Evolutionary conservation across 1,140 invertebrate genomes (phyloP).

Genomic region (Aphis gossypii): DNA sequence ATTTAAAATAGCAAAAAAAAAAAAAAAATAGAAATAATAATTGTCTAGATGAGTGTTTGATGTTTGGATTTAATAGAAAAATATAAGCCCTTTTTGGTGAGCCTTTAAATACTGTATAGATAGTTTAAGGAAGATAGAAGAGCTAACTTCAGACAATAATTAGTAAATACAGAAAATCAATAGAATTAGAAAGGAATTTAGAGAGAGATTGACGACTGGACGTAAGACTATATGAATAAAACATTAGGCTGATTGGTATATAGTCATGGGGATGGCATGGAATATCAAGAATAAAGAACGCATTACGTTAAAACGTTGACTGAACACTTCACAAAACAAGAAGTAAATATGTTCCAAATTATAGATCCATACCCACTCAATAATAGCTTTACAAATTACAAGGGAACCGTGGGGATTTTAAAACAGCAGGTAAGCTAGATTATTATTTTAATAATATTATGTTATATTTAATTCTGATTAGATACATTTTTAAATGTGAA

Average conservation of each 20-base stretch:
- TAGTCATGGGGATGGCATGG: too few species aligned
- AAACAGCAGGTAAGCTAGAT: background rate
- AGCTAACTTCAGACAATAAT: background rate
- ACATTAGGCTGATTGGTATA: background rate
- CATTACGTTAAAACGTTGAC: background rate
- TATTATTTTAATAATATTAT: too few species aligned
- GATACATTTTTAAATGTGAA: too few species aligned
- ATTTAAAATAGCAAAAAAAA: background rate
- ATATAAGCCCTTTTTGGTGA: background rate
- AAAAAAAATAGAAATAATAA: background rate
- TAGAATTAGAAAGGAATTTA: background rate
- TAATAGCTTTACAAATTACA: too few species aligned
- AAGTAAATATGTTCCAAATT: background rate
- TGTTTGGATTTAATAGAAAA: background rate
- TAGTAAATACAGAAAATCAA: background rate
- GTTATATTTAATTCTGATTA: too few species aligned
- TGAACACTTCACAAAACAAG: background rate
- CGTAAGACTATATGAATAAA: background rate
- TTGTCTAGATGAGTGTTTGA: background rate
- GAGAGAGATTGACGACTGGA: background rate
- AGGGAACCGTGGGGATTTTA: background rate
- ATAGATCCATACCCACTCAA: background rate
- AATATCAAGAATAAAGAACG: background rate
- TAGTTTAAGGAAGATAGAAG: background rate
- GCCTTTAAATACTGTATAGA: background rate